Percentiles rank a stretch among this genome's conserved stretches.
phyloP scores from a whole-genome alignment of 1,140 invertebrate genomes.

The Aphelinus atriplicis region DNA sequence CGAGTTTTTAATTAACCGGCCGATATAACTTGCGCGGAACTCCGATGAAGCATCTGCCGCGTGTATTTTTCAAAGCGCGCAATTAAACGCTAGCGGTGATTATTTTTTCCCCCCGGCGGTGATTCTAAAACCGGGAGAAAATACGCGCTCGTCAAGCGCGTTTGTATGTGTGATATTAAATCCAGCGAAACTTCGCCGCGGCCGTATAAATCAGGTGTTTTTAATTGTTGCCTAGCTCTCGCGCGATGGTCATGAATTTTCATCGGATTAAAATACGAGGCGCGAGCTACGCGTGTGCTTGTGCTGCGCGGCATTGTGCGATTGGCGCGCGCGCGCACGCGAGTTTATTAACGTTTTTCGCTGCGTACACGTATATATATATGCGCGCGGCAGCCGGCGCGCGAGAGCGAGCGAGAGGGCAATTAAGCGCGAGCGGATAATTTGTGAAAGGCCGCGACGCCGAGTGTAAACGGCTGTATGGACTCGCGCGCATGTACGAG shows the following conservation, averaged over 20 bases:
- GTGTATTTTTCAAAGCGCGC: neutral
- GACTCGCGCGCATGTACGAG: neutral
- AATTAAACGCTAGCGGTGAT: slow-evolving; percentile 10
- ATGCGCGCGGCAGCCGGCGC: neutral
- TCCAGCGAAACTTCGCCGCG: too few species aligned
- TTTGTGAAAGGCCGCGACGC: too few species aligned
- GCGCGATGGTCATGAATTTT: slow-evolving; percentile 14
- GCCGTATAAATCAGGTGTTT: too few species aligned
- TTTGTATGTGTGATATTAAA: too few species aligned
- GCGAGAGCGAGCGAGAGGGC: slow-evolving; percentile 6
- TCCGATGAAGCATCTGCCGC: too few species aligned
- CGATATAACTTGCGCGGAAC: too few species aligned
- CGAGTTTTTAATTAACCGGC: too few species aligned
- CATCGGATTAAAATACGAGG: neutral
- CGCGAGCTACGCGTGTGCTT: slow-evolving; percentile 2
- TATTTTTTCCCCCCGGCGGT: neutral
- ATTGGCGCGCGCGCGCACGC: neutral
- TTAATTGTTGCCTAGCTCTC: neutral
- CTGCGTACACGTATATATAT: slow-evolving; percentile 6
- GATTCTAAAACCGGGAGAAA: too few species aligned
- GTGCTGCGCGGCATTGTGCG: neutral
- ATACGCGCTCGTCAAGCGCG: too few species aligned
- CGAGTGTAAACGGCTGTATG: slow-evolving; percentile 19
- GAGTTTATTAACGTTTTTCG: slow-evolving; percentile 34
- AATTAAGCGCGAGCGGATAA: too few species aligned